These are phyloP conservation scores for Tetheella fluctuosa DNA, from an alignment of 2,888 invertebrate genomes.

Conservation along the genomic window DNA sequence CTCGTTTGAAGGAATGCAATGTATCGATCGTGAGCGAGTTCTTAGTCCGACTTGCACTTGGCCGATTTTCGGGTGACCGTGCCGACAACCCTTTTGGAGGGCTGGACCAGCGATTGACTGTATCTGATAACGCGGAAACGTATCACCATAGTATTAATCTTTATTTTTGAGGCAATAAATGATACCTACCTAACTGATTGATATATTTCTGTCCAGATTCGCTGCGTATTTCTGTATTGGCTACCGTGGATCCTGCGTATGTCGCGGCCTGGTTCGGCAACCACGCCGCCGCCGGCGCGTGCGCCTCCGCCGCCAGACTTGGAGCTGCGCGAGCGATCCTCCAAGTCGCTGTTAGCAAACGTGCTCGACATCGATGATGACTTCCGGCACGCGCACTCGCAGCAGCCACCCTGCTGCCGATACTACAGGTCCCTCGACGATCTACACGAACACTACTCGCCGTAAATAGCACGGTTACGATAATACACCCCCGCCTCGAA, in stretches of 20 bases:
- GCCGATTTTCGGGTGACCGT: no score
- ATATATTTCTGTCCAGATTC: slow-evolving; percentile 85
- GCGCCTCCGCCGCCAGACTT: slow-evolving; percentile 92
- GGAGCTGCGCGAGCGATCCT: slow-evolving; percentile 95
- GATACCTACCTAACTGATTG: no score
- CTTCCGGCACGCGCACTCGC: slow-evolving; percentile 92
- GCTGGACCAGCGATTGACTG: no score
- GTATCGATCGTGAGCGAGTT: no score
- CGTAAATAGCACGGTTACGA: slow-evolving; percentile 83
- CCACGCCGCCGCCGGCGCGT: slow-evolving; percentile 86
- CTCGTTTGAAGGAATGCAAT: no score
- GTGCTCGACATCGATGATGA: slow-evolving; percentile 99
- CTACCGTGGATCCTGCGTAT: slow-evolving; percentile 98
- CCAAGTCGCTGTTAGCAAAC: slow-evolving; percentile 97
- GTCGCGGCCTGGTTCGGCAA: slow-evolving; percentile 88
- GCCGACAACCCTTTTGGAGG: no score
- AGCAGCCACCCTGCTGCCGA: slow-evolving; percentile 89
- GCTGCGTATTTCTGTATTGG: slow-evolving; percentile 97
- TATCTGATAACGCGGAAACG: no score
- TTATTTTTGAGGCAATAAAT: background rate
- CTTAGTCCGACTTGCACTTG: no score
- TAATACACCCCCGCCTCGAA: slow-evolving; percentile 78
- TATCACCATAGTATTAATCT: no score
- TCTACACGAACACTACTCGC: slow-evolving; percentile 85
- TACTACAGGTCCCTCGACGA: slow-evolving; percentile 89